Conservation (phyloP, 1,140 invertebrate species). For the Nylanderia fulva region DNA sequence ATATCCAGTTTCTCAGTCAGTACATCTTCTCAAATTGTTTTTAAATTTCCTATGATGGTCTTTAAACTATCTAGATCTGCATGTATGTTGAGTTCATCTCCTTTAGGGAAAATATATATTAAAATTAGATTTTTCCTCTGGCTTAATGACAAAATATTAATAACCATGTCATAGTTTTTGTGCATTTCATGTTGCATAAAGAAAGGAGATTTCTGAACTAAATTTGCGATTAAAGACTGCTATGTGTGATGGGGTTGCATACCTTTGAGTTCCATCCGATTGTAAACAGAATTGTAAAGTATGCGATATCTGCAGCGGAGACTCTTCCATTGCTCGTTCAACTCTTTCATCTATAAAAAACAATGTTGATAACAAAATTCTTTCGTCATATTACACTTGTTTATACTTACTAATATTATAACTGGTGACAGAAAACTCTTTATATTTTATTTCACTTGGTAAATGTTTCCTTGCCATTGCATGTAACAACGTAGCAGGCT, state of each 20-base stretch:
- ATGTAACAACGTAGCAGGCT: constrained; percentile 94
- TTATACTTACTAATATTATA: constrained; percentile 83
- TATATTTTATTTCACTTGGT: constrained; percentile 87
- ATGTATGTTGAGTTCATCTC: constrained; percentile 96
- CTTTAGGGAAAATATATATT: constrained; percentile 95
- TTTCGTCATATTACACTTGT: neutral
- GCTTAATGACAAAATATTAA: constrained; percentile 91
- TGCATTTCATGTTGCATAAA: constrained; percentile 87
- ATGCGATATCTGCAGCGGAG: constrained; percentile 92
- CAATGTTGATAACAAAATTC: neutral
- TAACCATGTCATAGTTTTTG: constrained; percentile 88
- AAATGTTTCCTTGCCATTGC: constrained; percentile 92
- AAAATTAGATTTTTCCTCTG: constrained; percentile 88
- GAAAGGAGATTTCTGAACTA: constrained; percentile 88
- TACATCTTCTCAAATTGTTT: constrained; percentile 94
- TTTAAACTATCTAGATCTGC: constrained; percentile 92
- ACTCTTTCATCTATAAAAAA: constrained; percentile 87
- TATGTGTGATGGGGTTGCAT: constrained; percentile 94
- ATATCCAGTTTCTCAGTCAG: constrained; percentile 92
- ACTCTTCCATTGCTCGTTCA: constrained; percentile 93
- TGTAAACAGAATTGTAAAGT: constrained; percentile 94
- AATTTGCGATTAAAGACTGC: constrained; percentile 93
- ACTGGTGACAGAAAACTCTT: constrained; percentile 89
- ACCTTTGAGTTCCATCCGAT: constrained; percentile 92
- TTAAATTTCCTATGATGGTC: constrained; percentile 93